Evolutionary conservation across 2,113 vertebrate genomes (phyloP), one percentile per base, ranked within the genome.

Genomic region (Cyphomyrus discorhynchus): DNA sequence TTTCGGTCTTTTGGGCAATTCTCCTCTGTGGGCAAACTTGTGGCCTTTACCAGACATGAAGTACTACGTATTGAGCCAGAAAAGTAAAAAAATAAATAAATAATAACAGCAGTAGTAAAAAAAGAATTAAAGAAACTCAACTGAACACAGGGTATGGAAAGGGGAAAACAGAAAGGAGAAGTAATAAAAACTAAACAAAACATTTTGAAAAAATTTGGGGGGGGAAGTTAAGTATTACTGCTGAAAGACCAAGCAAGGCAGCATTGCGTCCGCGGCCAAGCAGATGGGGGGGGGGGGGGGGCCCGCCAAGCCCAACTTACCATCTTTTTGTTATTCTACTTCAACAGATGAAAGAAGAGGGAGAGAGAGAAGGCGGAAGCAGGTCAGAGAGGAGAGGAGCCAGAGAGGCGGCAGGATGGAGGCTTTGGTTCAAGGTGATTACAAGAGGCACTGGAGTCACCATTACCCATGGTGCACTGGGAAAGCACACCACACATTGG

Each of bases 291-390:
- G 94, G 50, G 62, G 83, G n/a, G n/a, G 93, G 92, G 94, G 95
- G 93, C 93, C 93, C 92, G 89, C 91, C 93, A 92, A 92, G 95
- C 95, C 96, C 95, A 95, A 97, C 97, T 97, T 97, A 97, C 96
- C 97, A 97, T 97, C 94, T 95, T 97, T 96, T 96, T 97, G 96
- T 95, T 96, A 97, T 96, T 97, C 97, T 97, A 97, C 95, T 96
- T 97, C 96, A 97, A 96, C 96, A 93, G 95, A 95, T 96, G 95
- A 97, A 96, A 95, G 96, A 95, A 96, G 94, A 95, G 95, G 94
- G 96, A 94, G 89, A 84, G 95, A 96, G 27, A 86, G 94, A 95
- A 95, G 92, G 95, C 92, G 95, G 93, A 95, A 93, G 52, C 95
- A 94, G 95, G 95, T 95, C 91, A 94, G 15, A n/a, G 45, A 88